A percentile compares a stretch with the other conserved stretches of the same genome.
Evolutionary conservation across 1,140 invertebrate species (phyloP).

Genomic region (Battus philenor): DNA sequence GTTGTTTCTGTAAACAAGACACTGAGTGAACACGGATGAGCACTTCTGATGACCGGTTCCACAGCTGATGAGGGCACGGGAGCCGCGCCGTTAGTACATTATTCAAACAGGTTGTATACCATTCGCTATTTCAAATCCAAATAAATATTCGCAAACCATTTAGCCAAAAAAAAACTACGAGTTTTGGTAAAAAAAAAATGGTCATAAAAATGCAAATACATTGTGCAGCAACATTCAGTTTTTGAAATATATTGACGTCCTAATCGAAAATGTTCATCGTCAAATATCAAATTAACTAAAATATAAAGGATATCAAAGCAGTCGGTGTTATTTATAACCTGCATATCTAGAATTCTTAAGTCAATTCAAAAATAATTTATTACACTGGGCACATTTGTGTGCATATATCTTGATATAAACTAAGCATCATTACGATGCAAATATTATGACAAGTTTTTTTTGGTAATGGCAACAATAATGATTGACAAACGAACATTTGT

Average conservation of each 20-base stretch:
- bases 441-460: constrained; percentile 24
- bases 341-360: constrained; percentile 4
- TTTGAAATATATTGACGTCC: background rate
- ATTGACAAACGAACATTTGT: constrained; percentile 41
- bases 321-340: constrained; percentile 6
- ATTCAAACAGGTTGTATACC: constrained; percentile 19
- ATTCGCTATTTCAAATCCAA: constrained; percentile 10
- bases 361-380: constrained; percentile 10
- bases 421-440: constrained; percentile 25
- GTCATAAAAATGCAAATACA: constrained; percentile 16
- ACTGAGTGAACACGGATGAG: constrained; percentile 43
- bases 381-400: background rate
- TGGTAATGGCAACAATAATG: constrained; percentile 45
- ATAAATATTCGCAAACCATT: constrained; percentile 4
- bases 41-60: constrained; percentile 49
- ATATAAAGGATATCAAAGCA: constrained; percentile 4
- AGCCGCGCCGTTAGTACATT: constrained; percentile 30
- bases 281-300: constrained; percentile 11
- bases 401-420: background rate
- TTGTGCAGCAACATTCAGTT: constrained; percentile 9
- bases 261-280: constrained; percentile 10
- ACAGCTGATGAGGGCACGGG: constrained; percentile 48
- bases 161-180: constrained; percentile 1
- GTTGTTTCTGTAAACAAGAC: constrained; percentile 59
- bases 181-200: constrained; percentile 9